Base-by-base conservation (phyloP, 92 coral and sea anemone genomes). In the Isaurus tuberculatus region DNA sequence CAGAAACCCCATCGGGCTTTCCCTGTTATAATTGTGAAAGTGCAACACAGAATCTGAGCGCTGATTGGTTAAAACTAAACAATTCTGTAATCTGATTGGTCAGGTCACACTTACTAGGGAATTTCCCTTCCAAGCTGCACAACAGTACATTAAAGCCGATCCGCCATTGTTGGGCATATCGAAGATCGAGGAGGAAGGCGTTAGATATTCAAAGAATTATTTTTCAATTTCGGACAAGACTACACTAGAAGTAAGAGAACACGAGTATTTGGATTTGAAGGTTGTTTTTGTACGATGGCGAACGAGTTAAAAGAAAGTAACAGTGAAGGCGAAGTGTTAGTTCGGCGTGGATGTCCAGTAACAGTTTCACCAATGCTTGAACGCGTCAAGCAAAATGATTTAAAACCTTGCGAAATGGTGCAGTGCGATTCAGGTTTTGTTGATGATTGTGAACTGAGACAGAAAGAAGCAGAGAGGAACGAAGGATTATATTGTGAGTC, bases 361-460 rank as follows among this genome's bases (percentile, higher is more conserved):
- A 77, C 25, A 1, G 10, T 60, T 33, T 65, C 57, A 15, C 53
- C 70, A 5, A 14, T 14, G 8, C 22, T 60, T 55, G 70, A 28
- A 57, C 69, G 30, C 23, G 13, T 32, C 2, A 84, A 84, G 9
- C 74, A 83, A 30, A 74, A 20, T 57, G 53, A 9, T 66, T 60
- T 15, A 19, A 73, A 74, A 20, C 14, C 61, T 23, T 27, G 25
- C 55, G 86, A 86, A 7, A 46, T 0, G 3, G 0, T 25, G 13
- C 88, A 89, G 72, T 86, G 89, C 36, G 98, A 93, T 70, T 93
- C 98, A n/a, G 98, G 98, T 19, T 92, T 93, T 88, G 60, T 64
- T 8, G 98, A 88, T 71, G 94, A 86, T 22, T 86, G 86, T 8
- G 83, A 84, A 49, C 30, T 86, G 25, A 79, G 89, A 53, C 73